These are phyloP conservation scores for Anomalospiza imberbis DNA, from an alignment of 2,797 vertebrate species.

Conservation along the genomic window DNA sequence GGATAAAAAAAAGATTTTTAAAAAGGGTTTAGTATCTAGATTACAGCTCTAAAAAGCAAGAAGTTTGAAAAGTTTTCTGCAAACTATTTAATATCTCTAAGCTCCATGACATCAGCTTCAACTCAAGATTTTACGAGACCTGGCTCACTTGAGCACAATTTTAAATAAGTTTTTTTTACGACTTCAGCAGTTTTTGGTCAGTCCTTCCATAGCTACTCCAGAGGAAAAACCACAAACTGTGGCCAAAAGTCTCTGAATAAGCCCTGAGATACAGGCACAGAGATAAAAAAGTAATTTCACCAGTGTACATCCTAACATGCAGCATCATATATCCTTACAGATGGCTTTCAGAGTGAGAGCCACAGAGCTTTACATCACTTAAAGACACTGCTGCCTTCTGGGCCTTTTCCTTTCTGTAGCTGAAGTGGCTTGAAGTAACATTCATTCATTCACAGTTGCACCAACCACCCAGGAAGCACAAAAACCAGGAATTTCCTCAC, in stretches of 20 bases:
- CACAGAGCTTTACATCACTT: neutral
- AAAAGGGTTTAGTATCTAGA: neutral
- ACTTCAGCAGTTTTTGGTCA: neutral
- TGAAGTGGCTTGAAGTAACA: neutral
- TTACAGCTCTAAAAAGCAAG: neutral
- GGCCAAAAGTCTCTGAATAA: neutral
- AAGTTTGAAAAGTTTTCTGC: neutral
- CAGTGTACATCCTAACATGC: neutral
- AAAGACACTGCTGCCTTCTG: neutral
- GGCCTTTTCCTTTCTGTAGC: neutral
- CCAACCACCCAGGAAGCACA: neutral
- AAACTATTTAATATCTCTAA: neutral
- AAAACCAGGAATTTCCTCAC: neutral
- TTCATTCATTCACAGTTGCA: neutral
- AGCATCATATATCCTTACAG: neutral
- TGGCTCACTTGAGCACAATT: neutral
- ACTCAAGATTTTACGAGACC: neutral
- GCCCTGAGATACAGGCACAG: neutral
- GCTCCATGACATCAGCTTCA: neutral
- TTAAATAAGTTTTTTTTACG: neutral
- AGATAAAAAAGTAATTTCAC: neutral
- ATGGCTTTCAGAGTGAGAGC: neutral
- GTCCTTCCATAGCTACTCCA: neutral
- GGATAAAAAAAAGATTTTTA: fast-evolving
- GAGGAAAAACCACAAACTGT: neutral